A percentile compares a stretch with the other conserved stretches of the same genome.
Evolutionary conservation across 2,888 invertebrate species (phyloP).

Genomic region (Drosophila infuscata): DNA sequence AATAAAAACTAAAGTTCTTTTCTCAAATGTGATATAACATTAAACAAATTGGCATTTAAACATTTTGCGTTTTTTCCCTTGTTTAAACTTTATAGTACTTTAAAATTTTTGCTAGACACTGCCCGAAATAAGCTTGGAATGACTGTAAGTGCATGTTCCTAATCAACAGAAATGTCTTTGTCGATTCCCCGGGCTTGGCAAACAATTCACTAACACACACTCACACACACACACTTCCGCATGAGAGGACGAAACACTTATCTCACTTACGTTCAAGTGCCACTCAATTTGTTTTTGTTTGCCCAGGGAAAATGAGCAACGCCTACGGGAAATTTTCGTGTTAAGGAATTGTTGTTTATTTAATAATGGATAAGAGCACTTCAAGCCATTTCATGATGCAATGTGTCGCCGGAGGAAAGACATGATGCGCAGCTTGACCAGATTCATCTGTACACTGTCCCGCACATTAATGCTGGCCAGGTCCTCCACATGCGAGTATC

Average conservation of each 20-base stretch:
- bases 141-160: slow-evolving; percentile 64
- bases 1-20: too few relatives aligned
- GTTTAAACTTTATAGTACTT: too few relatives aligned
- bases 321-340: slow-evolving; percentile 22
- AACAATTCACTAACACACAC: slow-evolving; percentile 20
- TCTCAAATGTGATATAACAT: too few relatives aligned
- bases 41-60: too few relatives aligned
- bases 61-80: too few relatives aligned
- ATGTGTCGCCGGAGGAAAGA: slow-evolving; percentile 70
- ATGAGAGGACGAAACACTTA: slow-evolving; percentile 45
- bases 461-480: slow-evolving; percentile 74
- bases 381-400: slow-evolving; percentile 41
- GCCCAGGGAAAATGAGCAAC: slow-evolving; percentile 21
- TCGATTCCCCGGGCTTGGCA: slow-evolving; percentile 22
- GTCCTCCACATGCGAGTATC: slow-evolving; percentile 81
- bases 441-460: slow-evolving; percentile 79
- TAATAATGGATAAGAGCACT: slow-evolving; percentile 43
- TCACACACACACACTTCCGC: slow-evolving; percentile 7
- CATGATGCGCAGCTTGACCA: slow-evolving; percentile 77
- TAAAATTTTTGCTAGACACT: too few relatives aligned
- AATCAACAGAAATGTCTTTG: slow-evolving; percentile 64
- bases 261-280: slow-evolving; percentile 59
- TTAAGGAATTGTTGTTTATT: slow-evolving; percentile 59
- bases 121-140: too few relatives aligned
- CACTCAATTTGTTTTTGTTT: slow-evolving; percentile 70